These are phyloP conservation scores for Catocala fraxini DNA, from an alignment of 2,888 invertebrate genomes.

Conservation along the genomic window DNA sequence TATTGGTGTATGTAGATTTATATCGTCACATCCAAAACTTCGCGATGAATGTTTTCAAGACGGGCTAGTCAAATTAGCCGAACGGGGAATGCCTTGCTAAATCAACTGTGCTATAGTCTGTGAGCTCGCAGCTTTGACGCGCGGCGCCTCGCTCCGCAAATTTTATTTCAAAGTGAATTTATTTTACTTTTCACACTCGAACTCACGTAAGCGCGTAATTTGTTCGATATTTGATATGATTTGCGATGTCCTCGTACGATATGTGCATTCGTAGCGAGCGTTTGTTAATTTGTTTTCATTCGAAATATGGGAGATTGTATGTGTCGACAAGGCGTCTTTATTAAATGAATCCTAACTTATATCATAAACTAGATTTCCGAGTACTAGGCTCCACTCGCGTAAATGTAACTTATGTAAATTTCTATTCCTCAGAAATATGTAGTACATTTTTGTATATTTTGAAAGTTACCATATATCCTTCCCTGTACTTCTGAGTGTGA, in stretches of 20 bases:
- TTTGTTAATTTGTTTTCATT: constrained; percentile 2
- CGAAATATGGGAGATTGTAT: not conserved
- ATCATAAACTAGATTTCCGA: too few species aligned
- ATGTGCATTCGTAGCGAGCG: not conserved
- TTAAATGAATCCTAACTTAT: too few species aligned
- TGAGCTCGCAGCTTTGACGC: constrained; percentile 35
- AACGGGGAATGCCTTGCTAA: constrained; percentile 67
- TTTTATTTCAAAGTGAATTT: constrained; percentile 41
- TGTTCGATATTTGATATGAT: constrained; percentile 56
- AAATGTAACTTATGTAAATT: too few species aligned
- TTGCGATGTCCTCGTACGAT: constrained; percentile 7
- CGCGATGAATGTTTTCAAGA: constrained; percentile 24
- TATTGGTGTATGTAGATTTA: not conserved
- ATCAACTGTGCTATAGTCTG: constrained; percentile 61
- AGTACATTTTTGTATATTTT: too few species aligned
- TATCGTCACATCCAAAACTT: constrained; percentile 23
- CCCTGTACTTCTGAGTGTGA: too few species aligned
- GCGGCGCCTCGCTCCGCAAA: constrained; percentile 31
- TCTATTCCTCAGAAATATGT: too few species aligned
- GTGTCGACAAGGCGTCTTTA: too few species aligned
- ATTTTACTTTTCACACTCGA: constrained; percentile 42
- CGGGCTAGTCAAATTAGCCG: constrained; percentile 68
- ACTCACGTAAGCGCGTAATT: constrained; percentile 43
- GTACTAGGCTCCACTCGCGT: too few species aligned
- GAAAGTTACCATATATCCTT: too few species aligned